Evolutionary conservation across 2,888 invertebrate genomes (phyloP).

Genomic region (Abrostola triplasia): DNA sequence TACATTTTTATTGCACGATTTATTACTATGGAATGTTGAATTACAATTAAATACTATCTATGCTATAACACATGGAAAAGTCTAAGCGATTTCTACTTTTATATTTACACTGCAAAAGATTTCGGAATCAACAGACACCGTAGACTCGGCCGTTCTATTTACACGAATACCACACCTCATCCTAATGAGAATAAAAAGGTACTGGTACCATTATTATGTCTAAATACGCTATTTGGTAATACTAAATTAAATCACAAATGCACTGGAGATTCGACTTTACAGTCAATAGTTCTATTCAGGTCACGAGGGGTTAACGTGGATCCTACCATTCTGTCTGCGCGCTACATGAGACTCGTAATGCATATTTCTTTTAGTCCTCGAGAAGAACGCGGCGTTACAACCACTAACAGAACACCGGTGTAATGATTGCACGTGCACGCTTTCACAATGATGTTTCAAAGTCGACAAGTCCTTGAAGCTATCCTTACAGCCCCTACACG

Average conservation of each 20-base stretch:
- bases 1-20: slow-evolving; percentile 70
- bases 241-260: slow-evolving; percentile 83
- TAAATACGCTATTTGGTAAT: slow-evolving; percentile 76
- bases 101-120: slow-evolving; percentile 43
- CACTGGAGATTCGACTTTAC: slow-evolving; percentile 68
- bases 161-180: slow-evolving; percentile 21
- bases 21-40: slow-evolving; percentile 85
- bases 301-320: slow-evolving; percentile 76
- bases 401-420: slow-evolving; percentile 93
- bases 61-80: slow-evolving; percentile 49
- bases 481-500: slow-evolving; percentile 91
- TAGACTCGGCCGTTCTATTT: slow-evolving; percentile 20
- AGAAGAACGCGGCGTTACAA: slow-evolving; percentile 93
- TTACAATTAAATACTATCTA: slow-evolving; percentile 59
- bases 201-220: slow-evolving; percentile 62
- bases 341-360: slow-evolving; percentile 91
- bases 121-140: not conserved
- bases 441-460: slow-evolving; percentile 92
- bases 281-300: slow-evolving; percentile 58
- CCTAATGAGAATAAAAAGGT: slow-evolving; percentile 69
- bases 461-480: slow-evolving; percentile 89
- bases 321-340: slow-evolving; percentile 75
- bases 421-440: slow-evolving; percentile 90
- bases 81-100: slow-evolving; percentile 37
- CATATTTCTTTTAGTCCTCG: slow-evolving; percentile 92